phyloP scores from a whole-genome alignment of 2,888 invertebrate species.

The Limnephilus lunatus region DNA sequence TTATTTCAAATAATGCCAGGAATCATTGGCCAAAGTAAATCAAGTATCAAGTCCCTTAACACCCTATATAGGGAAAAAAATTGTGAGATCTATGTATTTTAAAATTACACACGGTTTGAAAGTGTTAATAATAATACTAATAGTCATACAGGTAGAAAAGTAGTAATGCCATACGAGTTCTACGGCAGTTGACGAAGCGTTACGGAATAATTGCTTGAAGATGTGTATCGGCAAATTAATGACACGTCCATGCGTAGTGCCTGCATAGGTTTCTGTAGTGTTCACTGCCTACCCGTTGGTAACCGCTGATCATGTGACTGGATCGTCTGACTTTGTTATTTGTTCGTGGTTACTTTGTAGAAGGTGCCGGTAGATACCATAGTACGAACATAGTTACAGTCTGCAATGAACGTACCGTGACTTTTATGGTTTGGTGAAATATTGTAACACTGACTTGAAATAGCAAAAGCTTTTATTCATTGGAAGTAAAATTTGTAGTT shows the following conservation, averaged over 20 bases:
- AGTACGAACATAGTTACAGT: background rate
- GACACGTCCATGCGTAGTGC: constrained; percentile 34
- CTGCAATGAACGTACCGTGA: background rate
- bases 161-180: background rate
- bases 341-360: background rate
- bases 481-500: no score
- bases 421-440: background rate
- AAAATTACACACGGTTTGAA: no score
- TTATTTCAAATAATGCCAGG: no score
- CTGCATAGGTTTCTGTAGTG: background rate
- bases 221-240: constrained; percentile 60
- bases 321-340: background rate
- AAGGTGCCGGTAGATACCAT: background rate
- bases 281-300: background rate
- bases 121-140: background rate
- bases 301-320: background rate
- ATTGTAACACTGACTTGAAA: background rate
- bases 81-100: no score
- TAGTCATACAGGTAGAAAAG: background rate
- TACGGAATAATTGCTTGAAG: constrained; percentile 61
- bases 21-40: no score
- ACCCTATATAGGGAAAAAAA: no score
- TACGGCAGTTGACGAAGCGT: constrained; percentile 53
- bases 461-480: background rate
- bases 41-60: no score